Evolutionary conservation across 1,140 invertebrate species (phyloP).

Genomic region (Homalodisca vitripennis): DNA sequence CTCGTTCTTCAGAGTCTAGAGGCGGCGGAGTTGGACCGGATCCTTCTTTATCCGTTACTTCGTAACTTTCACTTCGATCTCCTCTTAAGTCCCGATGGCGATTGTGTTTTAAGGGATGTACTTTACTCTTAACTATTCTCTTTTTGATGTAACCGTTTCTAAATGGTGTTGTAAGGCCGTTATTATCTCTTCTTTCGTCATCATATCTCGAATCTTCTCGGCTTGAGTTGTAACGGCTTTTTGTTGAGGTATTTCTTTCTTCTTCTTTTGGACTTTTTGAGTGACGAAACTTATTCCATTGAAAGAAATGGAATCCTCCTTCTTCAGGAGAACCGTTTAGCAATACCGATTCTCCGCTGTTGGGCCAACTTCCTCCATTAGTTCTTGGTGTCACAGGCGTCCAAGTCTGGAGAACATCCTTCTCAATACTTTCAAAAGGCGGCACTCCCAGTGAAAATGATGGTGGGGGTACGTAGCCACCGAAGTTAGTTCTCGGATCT

Average conservation of each 20-base stretch:
- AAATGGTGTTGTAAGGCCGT: no score
- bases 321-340: constrained; percentile 28
- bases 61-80: background rate
- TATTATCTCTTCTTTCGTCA: no score
- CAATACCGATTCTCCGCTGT: constrained; percentile 11
- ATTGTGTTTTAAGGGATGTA: background rate
- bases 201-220: no score
- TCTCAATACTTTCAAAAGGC: background rate
- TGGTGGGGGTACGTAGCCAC: background rate
- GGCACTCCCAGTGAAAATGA: background rate
- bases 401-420: background rate
- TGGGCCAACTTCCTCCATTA: no score
- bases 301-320: background rate
- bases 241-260: background rate
- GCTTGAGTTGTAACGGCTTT: no score
- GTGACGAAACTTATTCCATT: background rate
- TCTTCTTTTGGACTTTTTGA: background rate
- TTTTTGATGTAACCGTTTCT: background rate
- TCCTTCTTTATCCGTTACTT: background rate
- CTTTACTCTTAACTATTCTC: no score
- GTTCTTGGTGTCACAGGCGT: background rate
- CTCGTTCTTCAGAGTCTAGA: background rate
- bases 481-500: background rate
- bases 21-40: background rate
- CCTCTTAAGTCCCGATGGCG: background rate